A percentile compares a stretch with the other conserved stretches of the same genome.
Conservation (phyloP, 2,888 invertebrate genomes). For the Lycocerus yunnanus region DNA sequence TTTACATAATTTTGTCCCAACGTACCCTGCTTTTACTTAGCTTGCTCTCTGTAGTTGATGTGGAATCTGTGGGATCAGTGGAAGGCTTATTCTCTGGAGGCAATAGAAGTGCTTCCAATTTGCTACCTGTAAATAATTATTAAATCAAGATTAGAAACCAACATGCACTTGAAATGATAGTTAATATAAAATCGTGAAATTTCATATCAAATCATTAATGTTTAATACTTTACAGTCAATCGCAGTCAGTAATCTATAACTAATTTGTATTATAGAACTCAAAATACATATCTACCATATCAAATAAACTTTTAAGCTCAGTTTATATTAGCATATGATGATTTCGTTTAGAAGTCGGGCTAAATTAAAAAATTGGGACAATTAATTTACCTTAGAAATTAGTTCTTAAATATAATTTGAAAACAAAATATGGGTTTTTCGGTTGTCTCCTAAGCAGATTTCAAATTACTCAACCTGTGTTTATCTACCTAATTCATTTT, state of each 20-base stretch:
- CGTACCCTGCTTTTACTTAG: not conserved
- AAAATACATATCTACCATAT: not conserved
- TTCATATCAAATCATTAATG: no score
- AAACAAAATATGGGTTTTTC: no score
- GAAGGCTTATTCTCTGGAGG: not conserved
- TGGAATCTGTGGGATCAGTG: not conserved
- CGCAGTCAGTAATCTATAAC: no score
- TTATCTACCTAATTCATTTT: not conserved
- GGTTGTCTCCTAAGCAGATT: not conserved
- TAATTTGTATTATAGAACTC: no score
- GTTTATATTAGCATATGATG: not conserved
- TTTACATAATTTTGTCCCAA: not conserved
- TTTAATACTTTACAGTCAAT: no score
- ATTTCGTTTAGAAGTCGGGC: not conserved
- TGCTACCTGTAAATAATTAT: not conserved
- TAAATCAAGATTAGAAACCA: not conserved
- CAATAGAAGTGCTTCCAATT: not conserved
- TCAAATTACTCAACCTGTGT: not conserved
- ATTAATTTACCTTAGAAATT: no score
- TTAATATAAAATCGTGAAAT: no score
- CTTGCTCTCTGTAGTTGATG: not conserved
- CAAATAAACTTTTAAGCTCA: not conserved
- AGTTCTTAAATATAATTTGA: no score
- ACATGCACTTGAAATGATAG: not conserved
- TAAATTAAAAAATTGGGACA: not conserved